Percentiles rank a stretch among this genome's conserved stretches.
phyloP scores from a whole-genome alignment of 1,140 invertebrate species.

The Coptotermes formosanus region DNA sequence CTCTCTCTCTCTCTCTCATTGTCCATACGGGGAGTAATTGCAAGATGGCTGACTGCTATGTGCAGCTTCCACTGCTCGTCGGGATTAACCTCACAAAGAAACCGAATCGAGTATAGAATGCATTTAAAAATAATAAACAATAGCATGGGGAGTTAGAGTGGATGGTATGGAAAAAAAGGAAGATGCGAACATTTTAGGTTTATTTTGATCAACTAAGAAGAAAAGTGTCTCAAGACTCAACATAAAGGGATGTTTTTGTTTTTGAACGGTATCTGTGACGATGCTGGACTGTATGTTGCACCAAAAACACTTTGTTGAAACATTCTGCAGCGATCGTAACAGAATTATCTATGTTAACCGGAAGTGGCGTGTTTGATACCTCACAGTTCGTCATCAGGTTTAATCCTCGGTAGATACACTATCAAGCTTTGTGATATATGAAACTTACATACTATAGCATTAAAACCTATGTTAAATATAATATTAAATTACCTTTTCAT shows the following conservation, averaged over 20 bases:
- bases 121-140: slow-evolving; percentile 18
- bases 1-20: neutral
- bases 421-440: too few relatives aligned
- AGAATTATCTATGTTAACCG: too few relatives aligned
- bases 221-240: slow-evolving; percentile 5
- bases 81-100: slow-evolving; percentile 15
- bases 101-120: neutral
- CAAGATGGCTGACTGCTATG: neutral
- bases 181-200: neutral
- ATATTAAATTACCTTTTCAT: too few relatives aligned
- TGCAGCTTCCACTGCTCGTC: neutral
- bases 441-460: too few relatives aligned
- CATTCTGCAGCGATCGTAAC: too few relatives aligned
- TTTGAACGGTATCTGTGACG: neutral
- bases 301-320: too few relatives aligned
- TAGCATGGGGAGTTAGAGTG: neutral
- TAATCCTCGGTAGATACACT: too few relatives aligned
- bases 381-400: too few relatives aligned
- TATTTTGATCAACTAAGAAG: slow-evolving; percentile 3
- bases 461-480: too few relatives aligned
- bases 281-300: neutral
- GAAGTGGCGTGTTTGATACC: too few relatives aligned
- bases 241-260: neutral
- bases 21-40: slow-evolving; percentile 15
- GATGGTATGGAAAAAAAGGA: neutral